Evolutionary conservation across 2,797 vertebrate species (phyloP).

Genomic region (Babyrousa celebensis): DNA sequence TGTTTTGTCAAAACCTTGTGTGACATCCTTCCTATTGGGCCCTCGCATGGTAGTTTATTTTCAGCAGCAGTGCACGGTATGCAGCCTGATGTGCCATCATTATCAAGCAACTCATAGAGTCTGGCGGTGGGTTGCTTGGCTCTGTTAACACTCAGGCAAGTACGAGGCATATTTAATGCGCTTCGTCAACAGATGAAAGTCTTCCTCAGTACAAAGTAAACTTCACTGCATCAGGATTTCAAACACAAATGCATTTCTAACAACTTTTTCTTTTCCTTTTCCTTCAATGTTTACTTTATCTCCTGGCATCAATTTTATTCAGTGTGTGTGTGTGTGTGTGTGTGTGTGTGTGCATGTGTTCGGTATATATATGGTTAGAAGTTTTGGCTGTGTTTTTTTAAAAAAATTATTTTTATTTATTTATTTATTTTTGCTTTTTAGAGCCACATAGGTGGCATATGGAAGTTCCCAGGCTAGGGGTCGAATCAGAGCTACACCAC

Average conservation of each 20-base stretch:
- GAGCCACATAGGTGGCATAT: too few relatives aligned
- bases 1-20: constrained; percentile 47
- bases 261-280: not conserved
- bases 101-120: not conserved
- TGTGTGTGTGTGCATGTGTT: too few relatives aligned
- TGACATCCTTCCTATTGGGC: constrained; percentile 61
- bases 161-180: constrained; percentile 30
- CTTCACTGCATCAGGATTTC: not conserved
- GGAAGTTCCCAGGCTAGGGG: too few relatives aligned
- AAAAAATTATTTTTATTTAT: too few relatives aligned
- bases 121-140: not conserved
- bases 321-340: too few relatives aligned
- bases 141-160: not conserved
- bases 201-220: not conserved
- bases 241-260: not conserved
- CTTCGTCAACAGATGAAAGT: not conserved
- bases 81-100: not conserved
- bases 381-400: too few relatives aligned
- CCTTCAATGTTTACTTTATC: not conserved
- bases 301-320: not conserved
- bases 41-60: constrained; percentile 16
- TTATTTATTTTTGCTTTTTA: too few relatives aligned
- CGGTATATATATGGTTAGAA: too few relatives aligned
- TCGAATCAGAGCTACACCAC: too few relatives aligned
- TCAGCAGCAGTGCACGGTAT: not conserved